Evolutionary conservation across 2,797 vertebrate genomes (phyloP).

Genomic region (Mallotus villosus): DNA sequence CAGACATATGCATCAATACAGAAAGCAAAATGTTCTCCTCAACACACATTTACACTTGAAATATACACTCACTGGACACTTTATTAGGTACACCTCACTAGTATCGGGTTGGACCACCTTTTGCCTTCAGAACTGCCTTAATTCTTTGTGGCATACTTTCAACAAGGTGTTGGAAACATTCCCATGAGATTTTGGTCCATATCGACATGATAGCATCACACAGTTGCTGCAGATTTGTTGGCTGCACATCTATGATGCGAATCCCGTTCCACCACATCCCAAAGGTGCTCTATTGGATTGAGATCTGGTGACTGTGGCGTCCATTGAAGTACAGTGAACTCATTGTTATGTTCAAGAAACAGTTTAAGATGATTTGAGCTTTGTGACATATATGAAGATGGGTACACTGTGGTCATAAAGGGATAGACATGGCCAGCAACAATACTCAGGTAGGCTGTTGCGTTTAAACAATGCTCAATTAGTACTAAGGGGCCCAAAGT

Average conservation of each 20-base stretch:
- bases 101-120: not conserved
- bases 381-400: constrained; percentile 33
- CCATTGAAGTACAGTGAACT: not conserved
- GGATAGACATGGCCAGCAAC: constrained; percentile 1
- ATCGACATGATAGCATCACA: constrained; percentile 32
- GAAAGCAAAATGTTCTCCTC: not conserved
- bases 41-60: too few relatives aligned
- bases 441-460: too few relatives aligned
- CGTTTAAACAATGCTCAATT: too few relatives aligned
- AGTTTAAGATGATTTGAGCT: constrained; percentile 1
- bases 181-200: constrained; percentile 1
- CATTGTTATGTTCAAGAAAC: not conserved
- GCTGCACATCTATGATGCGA: constrained; percentile 37
- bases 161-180: not conserved
- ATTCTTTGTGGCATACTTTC: not conserved
- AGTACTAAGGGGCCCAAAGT: too few relatives aligned
- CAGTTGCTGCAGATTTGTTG: constrained; percentile 39
- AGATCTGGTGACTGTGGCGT: constrained; percentile 6
- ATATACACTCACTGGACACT: not conserved
- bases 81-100: not conserved
- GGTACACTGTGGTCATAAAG: constrained; percentile 31
- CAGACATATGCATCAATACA: not conserved
- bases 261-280: constrained; percentile 11
- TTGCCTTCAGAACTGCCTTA: not conserved
- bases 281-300: constrained; percentile 8